Evolutionary conservation across 1,140 invertebrate genomes (phyloP).

Genomic region (Lucilia cuprina): DNA sequence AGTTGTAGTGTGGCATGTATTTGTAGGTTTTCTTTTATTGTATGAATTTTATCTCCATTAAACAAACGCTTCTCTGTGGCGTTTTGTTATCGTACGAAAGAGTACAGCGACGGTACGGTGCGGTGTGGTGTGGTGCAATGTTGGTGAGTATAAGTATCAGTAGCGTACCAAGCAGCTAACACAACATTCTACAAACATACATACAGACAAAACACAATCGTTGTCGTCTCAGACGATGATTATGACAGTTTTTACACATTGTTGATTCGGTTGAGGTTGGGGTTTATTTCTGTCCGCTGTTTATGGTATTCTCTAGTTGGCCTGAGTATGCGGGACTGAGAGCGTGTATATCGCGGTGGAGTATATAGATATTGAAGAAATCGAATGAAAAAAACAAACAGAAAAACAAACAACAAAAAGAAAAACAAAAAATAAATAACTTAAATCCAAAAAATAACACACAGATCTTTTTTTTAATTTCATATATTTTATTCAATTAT

Average conservation of each 20-base stretch:
- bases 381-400: not conserved
- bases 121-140: no score
- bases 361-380: not conserved
- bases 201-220: not conserved
- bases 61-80: not conserved
- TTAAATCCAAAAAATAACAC: not conserved
- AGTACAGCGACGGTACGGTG: not conserved
- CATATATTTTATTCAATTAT: not conserved
- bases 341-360: slow-evolving; percentile 31
- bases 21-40: slow-evolving; percentile 5
- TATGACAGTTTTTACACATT: slow-evolving; percentile 35
- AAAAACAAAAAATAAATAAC: not conserved
- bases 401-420: not conserved
- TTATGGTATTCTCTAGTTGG: slow-evolving; percentile 26
- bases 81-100: not conserved
- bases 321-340: slow-evolving; percentile 29
- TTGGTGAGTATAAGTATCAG: no score
- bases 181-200: not conserved
- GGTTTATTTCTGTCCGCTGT: slow-evolving; percentile 35
- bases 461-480: not conserved
- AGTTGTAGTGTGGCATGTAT: not conserved
- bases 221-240: slow-evolving; percentile 27
- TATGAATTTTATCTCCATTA: not conserved
- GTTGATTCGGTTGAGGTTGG: slow-evolving; percentile 35
- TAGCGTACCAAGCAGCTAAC: no score